Percentiles rank a stretch among this genome's conserved stretches.
These are phyloP conservation scores for Ferrisia virgata DNA, from an alignment of 2,888 invertebrate species.

Conservation along the genomic window DNA sequence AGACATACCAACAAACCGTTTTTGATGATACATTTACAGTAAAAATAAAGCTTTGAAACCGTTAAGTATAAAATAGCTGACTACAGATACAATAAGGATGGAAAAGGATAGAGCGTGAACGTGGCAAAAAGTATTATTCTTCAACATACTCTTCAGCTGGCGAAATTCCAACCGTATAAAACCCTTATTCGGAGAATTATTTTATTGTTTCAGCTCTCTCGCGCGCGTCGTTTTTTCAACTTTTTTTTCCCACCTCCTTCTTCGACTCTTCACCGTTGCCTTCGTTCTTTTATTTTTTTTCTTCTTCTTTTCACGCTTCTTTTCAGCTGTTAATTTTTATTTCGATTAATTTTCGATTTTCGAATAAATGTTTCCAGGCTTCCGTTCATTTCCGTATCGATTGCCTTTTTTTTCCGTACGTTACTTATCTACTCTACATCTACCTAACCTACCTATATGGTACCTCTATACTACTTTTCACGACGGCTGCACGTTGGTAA, in stretches of 20 bases:
- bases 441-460: too few relatives aligned
- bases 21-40: slow-evolving; percentile 27
- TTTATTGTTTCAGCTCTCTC: slow-evolving; percentile 20
- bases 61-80: slow-evolving; percentile 24
- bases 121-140: slow-evolving; percentile 27
- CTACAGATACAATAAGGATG: slow-evolving; percentile 22
- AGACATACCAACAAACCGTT: not conserved
- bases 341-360: slow-evolving; percentile 30
- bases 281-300: not conserved
- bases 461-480: slow-evolving; percentile 9
- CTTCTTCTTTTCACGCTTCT: not conserved
- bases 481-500: not conserved
- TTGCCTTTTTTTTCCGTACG: too few relatives aligned
- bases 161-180: slow-evolving; percentile 22
- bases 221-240: not conserved
- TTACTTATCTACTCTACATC: too few relatives aligned
- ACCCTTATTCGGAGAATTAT: slow-evolving; percentile 28
- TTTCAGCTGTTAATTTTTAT: slow-evolving; percentile 26
- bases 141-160: slow-evolving; percentile 26
- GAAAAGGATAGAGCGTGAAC: not conserved
- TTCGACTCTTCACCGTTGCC: not conserved
- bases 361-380: slow-evolving; percentile 5
- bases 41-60: slow-evolving; percentile 18
- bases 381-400: slow-evolving; percentile 1
- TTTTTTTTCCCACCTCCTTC: not conserved